Evolutionary conservation across 2,113 vertebrate genomes (phyloP).

Genomic region (Rhabdomys dilectus): DNA sequence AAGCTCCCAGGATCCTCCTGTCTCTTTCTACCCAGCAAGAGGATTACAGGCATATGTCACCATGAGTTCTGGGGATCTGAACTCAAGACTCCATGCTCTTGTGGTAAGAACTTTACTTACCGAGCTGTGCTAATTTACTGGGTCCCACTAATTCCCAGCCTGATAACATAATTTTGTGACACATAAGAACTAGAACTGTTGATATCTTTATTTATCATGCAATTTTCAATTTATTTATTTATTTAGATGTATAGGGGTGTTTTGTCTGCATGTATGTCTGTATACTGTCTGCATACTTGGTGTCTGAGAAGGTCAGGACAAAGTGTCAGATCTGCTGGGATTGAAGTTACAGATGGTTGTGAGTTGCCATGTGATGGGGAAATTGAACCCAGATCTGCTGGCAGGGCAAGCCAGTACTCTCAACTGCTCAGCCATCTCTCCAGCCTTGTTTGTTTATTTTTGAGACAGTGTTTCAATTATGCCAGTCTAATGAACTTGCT

Average conservation of each 20-base stretch:
- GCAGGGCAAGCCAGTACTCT: not conserved
- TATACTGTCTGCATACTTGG: not conserved
- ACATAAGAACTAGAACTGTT: not conserved
- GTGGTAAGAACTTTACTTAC: not conserved
- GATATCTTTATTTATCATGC: not conserved
- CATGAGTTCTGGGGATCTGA: not conserved
- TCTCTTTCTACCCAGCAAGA: not conserved
- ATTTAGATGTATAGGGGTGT: not conserved
- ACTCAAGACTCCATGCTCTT: not conserved
- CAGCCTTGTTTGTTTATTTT: not conserved
- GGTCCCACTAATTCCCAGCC: not conserved
- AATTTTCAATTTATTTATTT: not conserved
- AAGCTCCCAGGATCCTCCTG: not conserved
- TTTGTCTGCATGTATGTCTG: no score
- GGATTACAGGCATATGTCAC: not conserved
- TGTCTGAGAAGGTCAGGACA: not conserved
- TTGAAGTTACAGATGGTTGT: not conserved
- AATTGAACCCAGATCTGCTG: not conserved
- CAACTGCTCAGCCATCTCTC: not conserved
- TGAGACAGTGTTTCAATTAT: not conserved
- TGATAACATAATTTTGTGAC: not conserved
- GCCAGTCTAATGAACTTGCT: not conserved
- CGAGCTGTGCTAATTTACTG: not conserved
- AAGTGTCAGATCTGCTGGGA: not conserved
- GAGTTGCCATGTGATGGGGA: not conserved